phyloP scores from a whole-genome alignment of 2,888 invertebrate genomes.

The Sceliomorpha sp. region DNA sequence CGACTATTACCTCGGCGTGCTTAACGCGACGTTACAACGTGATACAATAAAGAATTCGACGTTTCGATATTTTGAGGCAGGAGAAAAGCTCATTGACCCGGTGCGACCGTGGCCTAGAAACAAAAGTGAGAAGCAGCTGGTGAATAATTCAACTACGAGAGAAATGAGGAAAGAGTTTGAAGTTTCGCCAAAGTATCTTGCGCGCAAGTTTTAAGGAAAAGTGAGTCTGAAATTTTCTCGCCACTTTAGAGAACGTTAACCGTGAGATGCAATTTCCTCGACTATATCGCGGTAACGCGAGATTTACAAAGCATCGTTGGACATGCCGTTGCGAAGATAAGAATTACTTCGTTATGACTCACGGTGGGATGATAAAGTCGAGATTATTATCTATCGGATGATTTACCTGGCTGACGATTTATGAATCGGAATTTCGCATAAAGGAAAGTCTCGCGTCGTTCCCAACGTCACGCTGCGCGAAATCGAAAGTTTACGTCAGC shows the following conservation, averaged over 20 bases:
- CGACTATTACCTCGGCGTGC: not conserved
- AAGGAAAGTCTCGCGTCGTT: too few species aligned
- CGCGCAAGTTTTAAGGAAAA: slow-evolving; percentile 60
- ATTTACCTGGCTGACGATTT: too few species aligned
- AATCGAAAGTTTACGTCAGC: too few species aligned
- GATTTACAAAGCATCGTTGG: slow-evolving; percentile 16
- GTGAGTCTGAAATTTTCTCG: slow-evolving; percentile 59
- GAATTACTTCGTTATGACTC: too few species aligned
- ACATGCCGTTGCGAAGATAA: too few species aligned
- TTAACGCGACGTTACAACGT: too few species aligned
- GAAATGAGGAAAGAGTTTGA: slow-evolving; percentile 80
- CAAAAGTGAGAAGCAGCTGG: slow-evolving; percentile 77
- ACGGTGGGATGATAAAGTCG: too few species aligned
- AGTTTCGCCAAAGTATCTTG: slow-evolving; percentile 76
- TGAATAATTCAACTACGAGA: slow-evolving; percentile 79
- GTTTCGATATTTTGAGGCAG: slow-evolving; percentile 36
- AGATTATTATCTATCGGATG: too few species aligned
- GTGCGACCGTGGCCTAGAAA: slow-evolving; percentile 80
- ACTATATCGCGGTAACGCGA: slow-evolving; percentile 48
- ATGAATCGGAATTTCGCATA: too few species aligned
- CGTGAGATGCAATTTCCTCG: slow-evolving; percentile 51
- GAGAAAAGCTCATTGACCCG: slow-evolving; percentile 55
- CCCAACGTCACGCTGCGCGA: too few species aligned
- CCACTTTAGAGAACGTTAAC: slow-evolving; percentile 53
- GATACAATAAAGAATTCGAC: slow-evolving; percentile 16